A percentile compares a stretch with the other conserved stretches of the same genome.
Evolutionary conservation across 2,797 vertebrate genomes (phyloP).

Genomic region (Malurus splendens): DNA sequence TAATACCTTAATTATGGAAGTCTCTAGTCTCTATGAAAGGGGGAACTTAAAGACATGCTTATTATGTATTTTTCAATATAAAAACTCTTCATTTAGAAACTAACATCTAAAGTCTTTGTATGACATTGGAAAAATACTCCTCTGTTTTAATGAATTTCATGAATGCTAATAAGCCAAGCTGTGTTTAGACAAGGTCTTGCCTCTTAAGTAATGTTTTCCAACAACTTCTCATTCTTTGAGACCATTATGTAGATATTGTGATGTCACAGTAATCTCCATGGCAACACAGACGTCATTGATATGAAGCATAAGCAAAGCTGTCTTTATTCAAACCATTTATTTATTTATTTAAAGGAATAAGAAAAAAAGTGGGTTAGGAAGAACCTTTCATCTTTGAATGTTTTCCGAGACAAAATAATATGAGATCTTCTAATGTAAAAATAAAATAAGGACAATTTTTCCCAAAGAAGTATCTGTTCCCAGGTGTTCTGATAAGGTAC

Average conservation of each 20-base stretch:
- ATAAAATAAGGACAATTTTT: not conserved
- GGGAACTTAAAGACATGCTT: not conserved
- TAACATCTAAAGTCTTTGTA: not conserved
- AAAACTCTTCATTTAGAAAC: not conserved
- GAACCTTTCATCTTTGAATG: not conserved
- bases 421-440: not conserved
- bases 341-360: not conserved
- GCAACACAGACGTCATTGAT: not conserved
- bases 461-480: not conserved
- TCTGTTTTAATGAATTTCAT: slow-evolving; percentile 8
- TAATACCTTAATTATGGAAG: not conserved
- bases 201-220: slow-evolving; percentile 28
- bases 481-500: not conserved
- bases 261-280: not conserved
- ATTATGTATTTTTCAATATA: not conserved
- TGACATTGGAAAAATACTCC: not conserved
- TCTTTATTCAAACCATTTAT: not conserved
- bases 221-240: slow-evolving; percentile 11
- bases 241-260: slow-evolving; percentile 3
- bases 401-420: not conserved
- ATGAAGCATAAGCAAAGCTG: not conserved
- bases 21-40: not conserved
- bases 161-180: slow-evolving; percentile 10
- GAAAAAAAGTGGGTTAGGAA: not conserved
- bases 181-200: not conserved